Conservation (phyloP, 2,797 vertebrate species). For the Thripadectes ignobilis region DNA sequence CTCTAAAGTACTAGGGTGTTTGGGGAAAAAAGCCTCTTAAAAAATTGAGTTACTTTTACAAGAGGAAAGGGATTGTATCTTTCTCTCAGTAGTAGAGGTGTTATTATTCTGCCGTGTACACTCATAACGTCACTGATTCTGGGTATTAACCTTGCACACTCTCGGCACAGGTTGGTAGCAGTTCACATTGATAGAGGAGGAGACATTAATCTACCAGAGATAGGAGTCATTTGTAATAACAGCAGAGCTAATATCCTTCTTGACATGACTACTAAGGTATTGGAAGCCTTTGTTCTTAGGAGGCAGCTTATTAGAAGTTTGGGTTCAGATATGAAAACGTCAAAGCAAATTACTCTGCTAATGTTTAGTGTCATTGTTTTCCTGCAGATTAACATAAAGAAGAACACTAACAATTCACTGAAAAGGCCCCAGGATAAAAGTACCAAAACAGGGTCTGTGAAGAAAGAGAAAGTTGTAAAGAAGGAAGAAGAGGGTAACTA, state of each 20-base stretch:
- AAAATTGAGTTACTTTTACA: neutral
- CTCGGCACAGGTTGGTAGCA: neutral
- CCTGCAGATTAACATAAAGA: slow-evolving; percentile 84
- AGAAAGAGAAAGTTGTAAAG: slow-evolving; percentile 84
- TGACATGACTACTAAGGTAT: neutral
- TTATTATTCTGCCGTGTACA: neutral
- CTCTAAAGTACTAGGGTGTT: neutral
- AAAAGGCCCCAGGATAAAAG: slow-evolving; percentile 86
- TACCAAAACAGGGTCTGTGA: slow-evolving; percentile 86
- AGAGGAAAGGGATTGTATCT: neutral
- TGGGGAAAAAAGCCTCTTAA: neutral
- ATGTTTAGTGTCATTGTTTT: slow-evolving; percentile 18
- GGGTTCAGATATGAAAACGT: neutral
- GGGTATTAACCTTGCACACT: neutral
- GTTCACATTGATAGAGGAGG: neutral
- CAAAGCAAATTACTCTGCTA: neutral
- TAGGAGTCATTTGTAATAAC: neutral
- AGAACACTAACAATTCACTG: slow-evolving; percentile 80
- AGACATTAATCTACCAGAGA: neutral
- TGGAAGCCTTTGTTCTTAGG: neutral
- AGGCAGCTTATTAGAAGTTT: neutral
- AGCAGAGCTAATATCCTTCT: neutral
- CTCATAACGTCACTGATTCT: neutral
- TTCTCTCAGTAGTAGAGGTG: neutral
- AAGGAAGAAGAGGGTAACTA: slow-evolving; percentile 85